These are phyloP conservation scores for Melanotaenia nigrans DNA, from an alignment of 2,797 vertebrate genomes.

Conservation along the genomic window DNA sequence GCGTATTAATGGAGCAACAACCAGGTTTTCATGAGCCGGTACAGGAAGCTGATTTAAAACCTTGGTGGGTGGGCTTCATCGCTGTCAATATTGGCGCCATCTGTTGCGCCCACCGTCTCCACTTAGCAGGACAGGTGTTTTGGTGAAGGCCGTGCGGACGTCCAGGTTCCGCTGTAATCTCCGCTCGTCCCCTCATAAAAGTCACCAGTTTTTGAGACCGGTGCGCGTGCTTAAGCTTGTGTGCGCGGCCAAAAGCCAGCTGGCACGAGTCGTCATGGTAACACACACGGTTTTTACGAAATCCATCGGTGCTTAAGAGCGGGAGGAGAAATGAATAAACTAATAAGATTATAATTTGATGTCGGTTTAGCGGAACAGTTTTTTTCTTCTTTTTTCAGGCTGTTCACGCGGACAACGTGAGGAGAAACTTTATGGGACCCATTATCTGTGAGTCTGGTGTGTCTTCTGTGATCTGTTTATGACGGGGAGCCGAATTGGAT, in stretches of 20 bases:
- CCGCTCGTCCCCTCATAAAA: conserved; percentile 38
- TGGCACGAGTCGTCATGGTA: conserved; percentile 84
- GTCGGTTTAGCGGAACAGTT: conserved; percentile 65
- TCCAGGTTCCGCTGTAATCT: conserved; percentile 28
- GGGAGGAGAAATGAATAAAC: conserved; percentile 76
- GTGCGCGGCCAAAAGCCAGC: conserved; percentile 69
- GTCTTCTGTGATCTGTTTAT: conserved; percentile 55
- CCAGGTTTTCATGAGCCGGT: conserved; percentile 28
- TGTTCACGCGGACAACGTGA: conserved; percentile 65
- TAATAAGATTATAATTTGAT: conserved; percentile 79
- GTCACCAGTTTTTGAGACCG: conserved; percentile 54
- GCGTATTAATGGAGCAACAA: conserved; percentile 36
- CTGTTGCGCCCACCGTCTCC: conserved; percentile 64
- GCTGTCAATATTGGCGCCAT: conserved; percentile 46
- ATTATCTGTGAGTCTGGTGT: conserved; percentile 52
- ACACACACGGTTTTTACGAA: conserved; percentile 76
- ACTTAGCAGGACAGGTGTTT: conserved; percentile 62
- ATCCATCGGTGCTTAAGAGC: conserved; percentile 71
- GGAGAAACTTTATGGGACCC: conserved; percentile 67
- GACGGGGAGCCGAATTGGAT: conserved; percentile 47
- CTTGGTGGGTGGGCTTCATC: conserved; percentile 6
- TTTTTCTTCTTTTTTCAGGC: conserved; percentile 37
- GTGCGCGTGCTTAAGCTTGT: conserved; percentile 5
- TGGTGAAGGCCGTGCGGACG: conserved; percentile 27
- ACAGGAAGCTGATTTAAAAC: conserved; percentile 27